Conservation (phyloP, 1,140 invertebrate species). For the Scylla paramamosain region DNA sequence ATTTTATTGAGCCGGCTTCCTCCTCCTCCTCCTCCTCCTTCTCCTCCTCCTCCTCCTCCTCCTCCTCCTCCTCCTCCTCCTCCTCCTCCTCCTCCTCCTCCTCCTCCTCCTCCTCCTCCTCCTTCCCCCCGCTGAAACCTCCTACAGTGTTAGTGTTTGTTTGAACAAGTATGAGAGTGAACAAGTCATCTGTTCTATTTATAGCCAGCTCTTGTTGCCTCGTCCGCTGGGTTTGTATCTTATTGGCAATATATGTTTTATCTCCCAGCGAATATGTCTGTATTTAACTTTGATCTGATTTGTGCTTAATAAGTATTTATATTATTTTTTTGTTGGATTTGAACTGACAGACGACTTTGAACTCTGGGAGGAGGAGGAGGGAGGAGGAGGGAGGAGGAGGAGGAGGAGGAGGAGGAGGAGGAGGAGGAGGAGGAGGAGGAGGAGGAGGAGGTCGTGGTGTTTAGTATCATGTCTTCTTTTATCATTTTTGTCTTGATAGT, state of each 20-base stretch:
- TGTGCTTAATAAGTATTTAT: not conserved
- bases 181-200: not conserved
- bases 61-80: no score
- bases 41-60: not conserved
- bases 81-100: no score
- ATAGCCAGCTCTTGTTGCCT: not conserved
- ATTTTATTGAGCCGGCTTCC: not conserved
- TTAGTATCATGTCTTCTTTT: not conserved
- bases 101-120: no score
- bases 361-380: not conserved
- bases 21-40: not conserved
- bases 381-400: no score
- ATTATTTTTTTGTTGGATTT: not conserved
- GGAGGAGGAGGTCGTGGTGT: not conserved
- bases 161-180: not conserved
- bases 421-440: no score
- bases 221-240: not conserved
- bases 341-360: not conserved
- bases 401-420: no score
- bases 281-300: not conserved
- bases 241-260: not conserved
- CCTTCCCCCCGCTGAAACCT: not conserved
- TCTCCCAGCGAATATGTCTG: not conserved
- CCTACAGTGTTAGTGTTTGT: not conserved
- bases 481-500: not conserved